These are phyloP conservation scores for Acipenser oxyrinchus DNA, from an alignment of 2,797 vertebrate species.

Conservation along the genomic window DNA sequence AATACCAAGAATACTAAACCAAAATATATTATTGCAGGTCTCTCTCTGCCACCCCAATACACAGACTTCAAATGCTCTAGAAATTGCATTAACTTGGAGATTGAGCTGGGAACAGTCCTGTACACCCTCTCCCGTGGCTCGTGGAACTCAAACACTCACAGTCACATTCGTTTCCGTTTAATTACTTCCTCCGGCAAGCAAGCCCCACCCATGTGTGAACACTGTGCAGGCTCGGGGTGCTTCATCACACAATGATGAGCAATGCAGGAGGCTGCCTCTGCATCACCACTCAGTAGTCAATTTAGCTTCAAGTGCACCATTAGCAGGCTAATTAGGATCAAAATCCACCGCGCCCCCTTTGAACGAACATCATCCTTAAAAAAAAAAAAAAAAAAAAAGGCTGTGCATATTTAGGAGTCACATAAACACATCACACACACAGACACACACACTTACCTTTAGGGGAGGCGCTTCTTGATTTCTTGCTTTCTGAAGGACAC, in stretches of 20 bases:
- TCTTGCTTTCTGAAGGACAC: conserved; percentile 90
- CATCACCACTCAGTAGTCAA: background rate
- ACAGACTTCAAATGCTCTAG: too few relatives aligned
- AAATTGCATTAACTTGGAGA: too few relatives aligned
- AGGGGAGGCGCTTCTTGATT: conserved; percentile 83
- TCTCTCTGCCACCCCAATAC: too few relatives aligned
- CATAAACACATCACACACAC: background rate
- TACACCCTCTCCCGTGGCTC: background rate
- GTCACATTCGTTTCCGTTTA: conserved; percentile 14
- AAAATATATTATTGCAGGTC: too few relatives aligned
- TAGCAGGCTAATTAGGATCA: conserved; percentile 14
- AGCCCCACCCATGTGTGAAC: conserved; percentile 1
- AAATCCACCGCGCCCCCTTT: conserved; percentile 20
- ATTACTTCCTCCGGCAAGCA: conserved; percentile 22
- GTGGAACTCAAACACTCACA: background rate
- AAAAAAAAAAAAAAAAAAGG: background rate
- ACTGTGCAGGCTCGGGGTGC: too few relatives aligned
- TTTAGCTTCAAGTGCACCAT: background rate
- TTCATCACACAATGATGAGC: too few relatives aligned
- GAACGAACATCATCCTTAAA: background rate
- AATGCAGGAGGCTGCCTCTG: too few relatives aligned
- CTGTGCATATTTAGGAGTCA: too few relatives aligned
- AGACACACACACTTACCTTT: conserved; percentile 66
- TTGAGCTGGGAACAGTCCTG: background rate
- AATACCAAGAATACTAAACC: too few relatives aligned